Evolutionary conservation across 2,797 vertebrate genomes (phyloP), one percentile per base, ranked within the genome.

Genomic region (Oryzias dopingdopingensis): DNA sequence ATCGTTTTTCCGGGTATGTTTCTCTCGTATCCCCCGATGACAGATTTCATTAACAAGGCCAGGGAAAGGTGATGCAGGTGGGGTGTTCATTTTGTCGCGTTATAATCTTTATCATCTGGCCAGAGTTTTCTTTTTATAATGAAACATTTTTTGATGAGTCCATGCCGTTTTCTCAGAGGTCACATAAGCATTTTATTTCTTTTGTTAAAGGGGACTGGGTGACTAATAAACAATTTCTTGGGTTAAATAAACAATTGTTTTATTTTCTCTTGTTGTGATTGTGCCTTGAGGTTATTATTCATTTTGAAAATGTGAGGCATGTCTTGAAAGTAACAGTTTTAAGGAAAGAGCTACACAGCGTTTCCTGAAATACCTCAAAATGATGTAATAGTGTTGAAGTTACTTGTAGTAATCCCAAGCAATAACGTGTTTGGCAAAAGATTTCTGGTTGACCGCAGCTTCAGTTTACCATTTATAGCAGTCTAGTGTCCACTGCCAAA

Each of bases 171-270:
- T 78, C 76, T 76, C 73, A 62, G 52, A 72, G 72, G 77, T 70
- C 68, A 65, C 65, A 72, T 86, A 82, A 90, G 83, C 7, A 42
- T 84, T 87, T 90, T 77, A 86, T 77, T 74, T 76, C 82, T 90
- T 77, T 82, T 85, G 57, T 68, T 71, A 62, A 74, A 79, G 71
- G 64, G 59, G 70, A 74, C 68, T 81, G 79, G 88, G 79, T 77
- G 79, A 70, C 76, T 89, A 84, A 87, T 87, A 89, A 89, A 92
- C 87, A 90, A 82, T 53, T 59, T 72, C 74, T 77, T 54, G 44
- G 53, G 59, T 83, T 72, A 32, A 10, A 32, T 32, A 32, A 32
- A 32, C 10, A 32, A 32, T 32, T 0, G 41, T 29, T 32, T 42
- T 40, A 32, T 52, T 46, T 68, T 73, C 52, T 20, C 32, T 47